These are phyloP conservation scores for Metellina segmentata DNA, from an alignment of 2,888 invertebrate genomes.

Conservation along the genomic window DNA sequence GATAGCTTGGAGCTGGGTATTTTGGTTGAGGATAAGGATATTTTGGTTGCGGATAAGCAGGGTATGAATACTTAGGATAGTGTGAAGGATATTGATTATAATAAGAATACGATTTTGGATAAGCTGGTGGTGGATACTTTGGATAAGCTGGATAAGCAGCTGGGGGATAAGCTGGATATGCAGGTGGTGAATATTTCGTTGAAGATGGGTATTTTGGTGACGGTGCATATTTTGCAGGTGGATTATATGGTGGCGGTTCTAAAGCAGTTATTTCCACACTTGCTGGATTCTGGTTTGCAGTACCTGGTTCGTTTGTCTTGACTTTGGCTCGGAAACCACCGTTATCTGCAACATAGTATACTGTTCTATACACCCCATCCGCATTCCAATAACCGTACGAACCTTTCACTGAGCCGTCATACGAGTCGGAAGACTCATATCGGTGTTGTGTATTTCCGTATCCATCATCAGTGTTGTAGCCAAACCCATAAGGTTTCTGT, in stretches of 20 bases:
- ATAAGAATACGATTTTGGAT: constrained; percentile 27
- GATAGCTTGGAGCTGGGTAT: constrained; percentile 31
- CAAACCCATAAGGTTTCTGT: constrained; percentile 68
- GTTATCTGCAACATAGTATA: constrained; percentile 74
- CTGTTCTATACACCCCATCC: constrained; percentile 69
- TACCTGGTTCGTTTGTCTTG: constrained; percentile 77
- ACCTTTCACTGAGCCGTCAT: constrained; percentile 70
- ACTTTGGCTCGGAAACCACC: constrained; percentile 77
- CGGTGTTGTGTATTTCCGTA: constrained; percentile 66
- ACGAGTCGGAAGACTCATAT: constrained; percentile 48
- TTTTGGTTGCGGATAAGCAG: constrained; percentile 56
- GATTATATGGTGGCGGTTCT: constrained; percentile 49
- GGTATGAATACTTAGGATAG: constrained; percentile 56
- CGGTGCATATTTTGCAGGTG: constrained; percentile 18
- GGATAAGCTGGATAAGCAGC: constrained; percentile 33
- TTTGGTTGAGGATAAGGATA: constrained; percentile 55
- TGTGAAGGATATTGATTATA: neutral
- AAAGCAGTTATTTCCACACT: constrained; percentile 64
- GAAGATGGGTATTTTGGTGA: constrained; percentile 46
- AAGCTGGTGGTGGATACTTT: constrained; percentile 42
- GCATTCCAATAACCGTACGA: constrained; percentile 73
- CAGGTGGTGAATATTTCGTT: constrained; percentile 38
- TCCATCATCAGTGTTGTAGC: constrained; percentile 69
- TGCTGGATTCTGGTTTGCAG: constrained; percentile 75
- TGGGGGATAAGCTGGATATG: constrained; percentile 29